Percentiles rank a stretch among this genome's conserved stretches.
Evolutionary conservation across 2,888 invertebrate species (phyloP).

Genomic region (Tenthredo scrophulariae): DNA sequence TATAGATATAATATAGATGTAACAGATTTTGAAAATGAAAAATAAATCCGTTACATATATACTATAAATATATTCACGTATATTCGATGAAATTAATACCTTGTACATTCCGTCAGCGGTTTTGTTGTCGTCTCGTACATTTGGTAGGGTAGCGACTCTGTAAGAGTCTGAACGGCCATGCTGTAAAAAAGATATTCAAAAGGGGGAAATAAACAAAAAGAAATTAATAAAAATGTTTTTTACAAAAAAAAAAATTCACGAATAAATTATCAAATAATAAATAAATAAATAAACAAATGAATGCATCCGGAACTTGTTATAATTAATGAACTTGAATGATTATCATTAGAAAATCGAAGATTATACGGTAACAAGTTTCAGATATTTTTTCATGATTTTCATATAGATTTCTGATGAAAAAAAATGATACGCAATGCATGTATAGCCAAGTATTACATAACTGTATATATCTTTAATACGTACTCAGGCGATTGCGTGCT

Average conservation of each 20-base stretch:
- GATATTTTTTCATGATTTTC: no score
- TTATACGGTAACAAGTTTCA: no score
- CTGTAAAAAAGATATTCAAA: slow-evolving; percentile 81
- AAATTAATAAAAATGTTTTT: no score
- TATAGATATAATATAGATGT: no score
- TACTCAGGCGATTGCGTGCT: neutral
- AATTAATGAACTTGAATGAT: no score
- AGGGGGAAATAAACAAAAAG: slow-evolving; percentile 62
- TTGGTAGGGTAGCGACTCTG: slow-evolving; percentile 96
- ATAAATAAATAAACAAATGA: no score
- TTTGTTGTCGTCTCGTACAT: slow-evolving; percentile 96
- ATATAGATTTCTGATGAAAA: neutral
- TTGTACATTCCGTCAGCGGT: slow-evolving; percentile 96
- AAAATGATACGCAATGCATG: neutral
- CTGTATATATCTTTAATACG: neutral
- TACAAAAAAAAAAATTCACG: slow-evolving; percentile 55
- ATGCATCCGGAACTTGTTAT: no score
- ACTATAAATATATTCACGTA: neutral
- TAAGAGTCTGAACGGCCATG: slow-evolving; percentile 98
- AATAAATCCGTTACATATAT: neutral
- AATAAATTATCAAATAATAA: slow-evolving; percentile 20
- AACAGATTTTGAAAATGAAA: no score
- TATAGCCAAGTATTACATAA: neutral
- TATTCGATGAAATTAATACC: slow-evolving; percentile 80
- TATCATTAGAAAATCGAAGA: no score